Evolutionary conservation across 2,888 invertebrate species (phyloP).

Genomic region (Matsumyia berberina): DNA sequence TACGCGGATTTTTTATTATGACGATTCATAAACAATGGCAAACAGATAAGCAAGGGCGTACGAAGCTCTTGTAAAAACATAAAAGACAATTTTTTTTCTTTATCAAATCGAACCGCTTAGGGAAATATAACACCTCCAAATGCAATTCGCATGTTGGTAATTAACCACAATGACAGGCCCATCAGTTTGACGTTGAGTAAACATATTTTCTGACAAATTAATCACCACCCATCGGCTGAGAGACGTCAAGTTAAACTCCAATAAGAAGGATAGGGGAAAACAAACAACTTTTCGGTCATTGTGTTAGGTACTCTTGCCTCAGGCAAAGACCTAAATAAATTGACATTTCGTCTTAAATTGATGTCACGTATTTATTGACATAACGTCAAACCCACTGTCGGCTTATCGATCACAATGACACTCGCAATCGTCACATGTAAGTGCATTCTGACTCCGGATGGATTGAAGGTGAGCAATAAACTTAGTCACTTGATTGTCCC

Average conservation of each 20-base stretch:
- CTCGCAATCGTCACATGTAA: slow-evolving; percentile 11
- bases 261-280: neutral
- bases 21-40: slow-evolving; percentile 19
- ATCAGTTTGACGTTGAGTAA: slow-evolving; percentile 17
- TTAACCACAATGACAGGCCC: slow-evolving; percentile 17
- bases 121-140: neutral
- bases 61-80: neutral
- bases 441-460: neutral
- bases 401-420: neutral
- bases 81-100: slow-evolving; percentile 14
- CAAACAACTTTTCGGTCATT: slow-evolving; percentile 3
- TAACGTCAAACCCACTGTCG: neutral
- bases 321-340: slow-evolving; percentile 4
- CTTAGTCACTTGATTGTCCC: slow-evolving; percentile 10
- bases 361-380: slow-evolving; percentile 22
- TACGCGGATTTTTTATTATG: slow-evolving; percentile 8
- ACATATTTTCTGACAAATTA: slow-evolving; percentile 28
- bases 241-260: neutral
- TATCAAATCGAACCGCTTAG: slow-evolving; percentile 16
- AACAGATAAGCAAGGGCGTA: slow-evolving; percentile 13
- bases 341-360: slow-evolving; percentile 21
- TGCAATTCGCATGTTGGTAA: slow-evolving; percentile 30
- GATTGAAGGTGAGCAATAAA: slow-evolving; percentile 9
- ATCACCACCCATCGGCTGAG: neutral
- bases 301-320: neutral